Evolutionary conservation across 2,888 invertebrate species (phyloP), one percentile per base, ranked within the genome.

Genomic region (Oscheius myriophilus): DNA sequence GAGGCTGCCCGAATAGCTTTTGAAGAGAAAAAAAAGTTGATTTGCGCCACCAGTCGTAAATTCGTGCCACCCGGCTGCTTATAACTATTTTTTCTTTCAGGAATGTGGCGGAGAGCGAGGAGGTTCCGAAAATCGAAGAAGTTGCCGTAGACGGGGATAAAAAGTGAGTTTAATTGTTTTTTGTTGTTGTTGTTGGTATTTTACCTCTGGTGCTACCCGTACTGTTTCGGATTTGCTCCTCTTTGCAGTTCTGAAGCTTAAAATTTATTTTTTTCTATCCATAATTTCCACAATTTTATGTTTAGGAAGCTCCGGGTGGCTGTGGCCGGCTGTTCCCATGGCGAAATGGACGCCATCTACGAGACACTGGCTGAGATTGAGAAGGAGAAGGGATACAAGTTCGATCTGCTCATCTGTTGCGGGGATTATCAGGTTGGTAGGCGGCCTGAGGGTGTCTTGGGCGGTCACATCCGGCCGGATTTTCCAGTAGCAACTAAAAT

Each of bases 301-400:
- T 49, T 33, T 52, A 52, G 63, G 26, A 75, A 75, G 58, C 57
- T 66, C 11, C 42, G 65, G 25, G 67, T 80, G 9, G 80, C 78
- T 16, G 76, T 80, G 2, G 78, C 75, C 90, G 98, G 98, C 65
- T 98, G 98, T 89, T 94, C 96, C 83, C 98, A 98, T 88, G 98
- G 98, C 1, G 96, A 97, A 87, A 89, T 99, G 72, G 96, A 98
- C 84, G 92, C 91, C 86, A 96, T 99, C 80, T 99, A 97, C 87
- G 92, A 93, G 52, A 91, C 93, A 0, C 90, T 98, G 65, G 89
- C 90, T 79, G 89, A 90, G 72, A 89, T 94, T 71, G 93, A 96
- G 89, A 90, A 91, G 77, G 89, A 90, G 79, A 91, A 92, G 81
- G 90, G 90, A 23, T 90, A 92, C 64, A 93, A 93, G 88, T 90